Evolutionary conservation across 2,888 invertebrate species (phyloP).

Genomic region (Agrochola litura): DNA sequence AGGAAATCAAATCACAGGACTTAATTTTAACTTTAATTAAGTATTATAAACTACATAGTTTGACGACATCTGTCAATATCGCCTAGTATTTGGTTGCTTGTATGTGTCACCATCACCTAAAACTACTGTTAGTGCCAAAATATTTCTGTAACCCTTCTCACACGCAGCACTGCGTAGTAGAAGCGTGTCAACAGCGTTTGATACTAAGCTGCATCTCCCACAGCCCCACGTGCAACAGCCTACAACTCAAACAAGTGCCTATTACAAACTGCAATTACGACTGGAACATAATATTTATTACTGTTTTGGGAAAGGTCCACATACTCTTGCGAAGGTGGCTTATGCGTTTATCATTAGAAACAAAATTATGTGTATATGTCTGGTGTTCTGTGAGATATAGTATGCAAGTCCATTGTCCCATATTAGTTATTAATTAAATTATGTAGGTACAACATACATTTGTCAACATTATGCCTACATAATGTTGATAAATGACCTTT

Average conservation of each 20-base stretch:
- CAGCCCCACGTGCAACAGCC: slow-evolving; percentile 1
- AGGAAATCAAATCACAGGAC: neutral
- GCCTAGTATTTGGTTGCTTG: neutral
- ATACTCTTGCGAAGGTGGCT: neutral
- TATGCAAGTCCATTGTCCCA: neutral
- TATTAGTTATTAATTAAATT: neutral
- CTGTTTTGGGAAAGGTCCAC: neutral
- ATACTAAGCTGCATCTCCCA: slow-evolving; percentile 36
- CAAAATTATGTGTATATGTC: neutral
- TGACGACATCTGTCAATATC: neutral
- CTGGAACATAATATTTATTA: neutral
- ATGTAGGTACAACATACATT: neutral
- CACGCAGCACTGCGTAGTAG: neutral
- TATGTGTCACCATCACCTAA: neutral
- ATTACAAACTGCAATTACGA: neutral
- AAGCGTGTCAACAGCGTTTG: slow-evolving; percentile 27
- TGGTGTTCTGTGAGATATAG: neutral
- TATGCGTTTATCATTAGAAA: neutral
- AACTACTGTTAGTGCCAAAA: neutral
- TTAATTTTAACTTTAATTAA: neutral
- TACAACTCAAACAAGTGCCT: slow-evolving; percentile 33
- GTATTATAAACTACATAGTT: neutral
- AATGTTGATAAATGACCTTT: too few relatives aligned
- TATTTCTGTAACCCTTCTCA: neutral
- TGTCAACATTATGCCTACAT: too few relatives aligned